Conservation (phyloP, 23 tunicate genomes). For the Ciona savignyi region DNA sequence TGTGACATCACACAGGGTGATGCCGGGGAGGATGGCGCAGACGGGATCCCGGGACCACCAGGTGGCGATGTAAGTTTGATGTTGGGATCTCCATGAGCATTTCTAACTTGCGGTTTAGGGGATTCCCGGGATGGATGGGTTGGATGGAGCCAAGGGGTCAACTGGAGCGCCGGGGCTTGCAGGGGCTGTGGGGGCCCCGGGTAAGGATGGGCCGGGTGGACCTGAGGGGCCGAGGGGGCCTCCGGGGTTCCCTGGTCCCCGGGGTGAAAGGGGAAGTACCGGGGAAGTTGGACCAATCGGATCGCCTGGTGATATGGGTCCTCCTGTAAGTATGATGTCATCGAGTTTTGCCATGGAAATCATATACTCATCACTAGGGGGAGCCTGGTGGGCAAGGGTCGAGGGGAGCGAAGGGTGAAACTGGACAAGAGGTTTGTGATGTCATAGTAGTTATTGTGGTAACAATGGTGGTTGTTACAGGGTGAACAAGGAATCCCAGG, state of each 20-base stretch:
- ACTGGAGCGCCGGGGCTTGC: slow-evolving; percentile 27
- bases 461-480: slow-evolving; percentile 10
- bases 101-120: too few relatives aligned
- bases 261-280: slow-evolving; percentile 1
- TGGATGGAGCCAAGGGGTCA: slow-evolving; percentile 20
- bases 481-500: slow-evolving; percentile 52
- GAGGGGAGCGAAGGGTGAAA: slow-evolving; percentile 39
- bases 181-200: slow-evolving; percentile 21
- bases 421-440: slow-evolving; percentile 23
- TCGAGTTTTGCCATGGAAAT: neutral
- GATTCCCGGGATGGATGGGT: slow-evolving; percentile 26
- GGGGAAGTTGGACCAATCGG: slow-evolving; percentile 10
- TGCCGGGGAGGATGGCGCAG: slow-evolving; percentile 4
- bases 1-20: neutral
- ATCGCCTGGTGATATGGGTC: slow-evolving; percentile 12
- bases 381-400: slow-evolving; percentile 36
- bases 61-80: slow-evolving; percentile 9
- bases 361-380: slow-evolving; percentile 25
- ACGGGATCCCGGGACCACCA: neutral
- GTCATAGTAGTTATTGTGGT: neutral
- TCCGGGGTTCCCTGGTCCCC: neutral
- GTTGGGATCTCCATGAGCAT: too few relatives aligned
- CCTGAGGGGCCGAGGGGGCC: slow-evolving; percentile 1
- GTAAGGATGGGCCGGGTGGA: slow-evolving; percentile 4
- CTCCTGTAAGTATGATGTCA: neutral